Base-by-base conservation (phyloP, 2,113 vertebrate species). In the Silurus meridionalis region DNA sequence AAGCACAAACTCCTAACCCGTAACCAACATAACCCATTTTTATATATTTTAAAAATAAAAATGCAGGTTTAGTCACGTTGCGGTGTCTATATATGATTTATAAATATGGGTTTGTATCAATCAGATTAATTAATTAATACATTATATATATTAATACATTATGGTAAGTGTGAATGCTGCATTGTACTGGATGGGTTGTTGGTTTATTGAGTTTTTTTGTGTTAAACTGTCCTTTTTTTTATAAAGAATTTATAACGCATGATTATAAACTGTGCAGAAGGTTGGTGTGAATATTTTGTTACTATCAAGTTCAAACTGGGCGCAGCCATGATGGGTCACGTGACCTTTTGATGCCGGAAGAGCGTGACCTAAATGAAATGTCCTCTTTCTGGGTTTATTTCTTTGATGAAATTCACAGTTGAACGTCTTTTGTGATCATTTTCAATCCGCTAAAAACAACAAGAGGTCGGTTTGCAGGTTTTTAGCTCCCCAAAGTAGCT, bases 261-360 rank as follows among this genome's bases (percentile, higher is more conserved):
- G 37, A 37, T 37, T 37, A 37, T 37, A 3, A 37, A 1, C 71
- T 52, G 4, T 52, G 9, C 8, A 21, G 46, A 5, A 17, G 6
- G 2, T 17, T 15, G 6, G 14, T 60, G 23, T 1, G 8, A 52
- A 8, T 4, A 83, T 66, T 83, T 57, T 87, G 61, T 50, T 25
- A 48, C 10, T 17, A 4, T 50, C 9, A 10, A 3, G 11, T 37
- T 74, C 10, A 19, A 46, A 63, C 72, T 52, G 3, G 15, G 0
- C 8, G 63, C 14, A 67, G 82, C 6, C 52, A 60, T 60, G 57
- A 8, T 13, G 19, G 21, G 37, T 85, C 53, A 71, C 52, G 15
- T 80, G 8, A 71, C 21, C 8, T 55, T 8, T 2, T 85, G 84
- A 69, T 85, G 77, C 58, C 84, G 84, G 84, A 85, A 80, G 52